Percentiles rank a stretch among this genome's conserved stretches.
phyloP scores from a whole-genome alignment of 2,113 vertebrate genomes.

The Burhinus bistriatus region DNA sequence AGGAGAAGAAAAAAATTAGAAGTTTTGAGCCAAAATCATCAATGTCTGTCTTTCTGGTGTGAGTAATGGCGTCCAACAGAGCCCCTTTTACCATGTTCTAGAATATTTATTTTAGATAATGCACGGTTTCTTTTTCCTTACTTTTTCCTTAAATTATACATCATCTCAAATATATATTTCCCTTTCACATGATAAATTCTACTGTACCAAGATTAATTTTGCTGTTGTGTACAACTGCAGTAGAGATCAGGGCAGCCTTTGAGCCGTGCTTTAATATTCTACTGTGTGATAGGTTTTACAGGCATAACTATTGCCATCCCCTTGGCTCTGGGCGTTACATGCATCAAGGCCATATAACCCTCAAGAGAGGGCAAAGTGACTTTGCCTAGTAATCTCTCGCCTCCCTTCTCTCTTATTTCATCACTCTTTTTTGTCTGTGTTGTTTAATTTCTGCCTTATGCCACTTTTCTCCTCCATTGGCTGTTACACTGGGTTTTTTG shows the following conservation, averaged over 20 bases:
- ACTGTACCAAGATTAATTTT: conserved; percentile 69
- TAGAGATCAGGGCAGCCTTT: neutral
- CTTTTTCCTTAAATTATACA: conserved; percentile 70
- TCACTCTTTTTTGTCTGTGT: neutral
- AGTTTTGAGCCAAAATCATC: conserved; percentile 60
- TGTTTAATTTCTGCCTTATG: neutral
- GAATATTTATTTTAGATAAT: conserved; percentile 75
- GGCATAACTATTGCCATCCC: neutral
- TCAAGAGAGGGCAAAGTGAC: conserved; percentile 31
- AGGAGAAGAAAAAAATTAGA: neutral
- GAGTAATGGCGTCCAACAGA: conserved; percentile 65
- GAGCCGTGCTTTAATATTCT: neutral
- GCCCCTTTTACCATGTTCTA: conserved; percentile 23
- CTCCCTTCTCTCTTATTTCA: neutral
- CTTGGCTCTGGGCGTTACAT: conserved; percentile 2
- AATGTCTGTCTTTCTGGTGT: conserved; percentile 59
- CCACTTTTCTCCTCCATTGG: neutral
- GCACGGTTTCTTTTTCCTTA: conserved; percentile 65
- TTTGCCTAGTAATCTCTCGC: neutral
- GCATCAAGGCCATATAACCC: neutral
- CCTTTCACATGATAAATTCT: conserved; percentile 75
- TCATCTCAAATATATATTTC: conserved; percentile 70
- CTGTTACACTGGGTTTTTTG: neutral
- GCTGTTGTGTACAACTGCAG: conserved; percentile 42
- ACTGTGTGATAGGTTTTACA: neutral